Conservation (phyloP, 35 echinoderm and acorn worm genomes). For the Acanthaster planci region DNA sequence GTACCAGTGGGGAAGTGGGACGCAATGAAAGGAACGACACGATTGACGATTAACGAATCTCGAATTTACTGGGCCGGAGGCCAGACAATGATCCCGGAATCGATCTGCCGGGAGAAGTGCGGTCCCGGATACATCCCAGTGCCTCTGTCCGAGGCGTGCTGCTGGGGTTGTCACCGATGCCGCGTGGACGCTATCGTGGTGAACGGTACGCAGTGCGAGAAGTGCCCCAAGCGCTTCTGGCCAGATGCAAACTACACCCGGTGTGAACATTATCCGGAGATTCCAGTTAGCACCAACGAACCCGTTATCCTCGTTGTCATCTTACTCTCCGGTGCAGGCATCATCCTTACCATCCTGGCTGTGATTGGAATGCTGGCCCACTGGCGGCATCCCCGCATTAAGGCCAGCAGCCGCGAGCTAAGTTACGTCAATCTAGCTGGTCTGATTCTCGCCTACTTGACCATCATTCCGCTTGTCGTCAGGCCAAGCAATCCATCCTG, state of each 20-base stretch:
- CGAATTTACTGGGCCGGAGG: neutral
- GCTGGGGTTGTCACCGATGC: constrained; percentile 27
- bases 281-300: constrained; percentile 8
- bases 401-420: constrained; percentile 57
- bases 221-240: constrained; percentile 20
- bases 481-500: constrained; percentile 39
- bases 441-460: constrained; percentile 26
- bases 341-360: neutral
- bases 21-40: neutral
- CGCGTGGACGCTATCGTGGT: constrained; percentile 13
- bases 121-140: neutral
- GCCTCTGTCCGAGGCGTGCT: constrained; percentile 14
- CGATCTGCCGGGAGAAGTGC: neutral
- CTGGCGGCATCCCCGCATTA: constrained; percentile 26
- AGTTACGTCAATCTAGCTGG: constrained; percentile 50
- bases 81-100: neutral
- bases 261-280: neutral
- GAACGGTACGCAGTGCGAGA: constrained; percentile 30
- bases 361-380: neutral
- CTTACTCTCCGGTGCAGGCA: neutral
- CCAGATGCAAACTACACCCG: constrained; percentile 37
- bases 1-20: constrained; percentile 30
- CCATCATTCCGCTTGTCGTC: constrained; percentile 20
- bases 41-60: constrained; percentile 11
- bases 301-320: neutral